A percentile compares a stretch with the other conserved stretches of the same genome.
Evolutionary conservation across 2,113 vertebrate genomes (phyloP).

Genomic region (Mirza zaza): DNA sequence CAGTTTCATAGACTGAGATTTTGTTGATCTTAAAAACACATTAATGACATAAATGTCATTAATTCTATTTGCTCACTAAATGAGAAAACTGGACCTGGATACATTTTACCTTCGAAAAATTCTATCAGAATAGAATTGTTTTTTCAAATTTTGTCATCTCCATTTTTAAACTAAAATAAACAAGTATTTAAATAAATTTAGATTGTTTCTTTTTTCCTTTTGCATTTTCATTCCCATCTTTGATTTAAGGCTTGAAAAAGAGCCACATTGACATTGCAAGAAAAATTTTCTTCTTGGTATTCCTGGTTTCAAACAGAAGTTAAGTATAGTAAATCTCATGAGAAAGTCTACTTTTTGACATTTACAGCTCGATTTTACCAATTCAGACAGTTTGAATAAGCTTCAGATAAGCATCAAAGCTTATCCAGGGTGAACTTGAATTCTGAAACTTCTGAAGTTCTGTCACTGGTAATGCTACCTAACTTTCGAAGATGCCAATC

Average conservation of each 20-base stretch:
- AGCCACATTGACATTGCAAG: neutral
- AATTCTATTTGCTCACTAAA: neutral
- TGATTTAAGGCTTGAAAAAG: slow-evolving; percentile 15
- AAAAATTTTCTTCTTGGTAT: slow-evolving; percentile 41
- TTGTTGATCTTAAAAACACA: neutral
- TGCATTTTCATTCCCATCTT: neutral
- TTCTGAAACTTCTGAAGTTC: slow-evolving; percentile 36
- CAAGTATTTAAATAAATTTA: neutral
- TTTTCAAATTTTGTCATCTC: neutral
- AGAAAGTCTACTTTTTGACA: slow-evolving; percentile 58
- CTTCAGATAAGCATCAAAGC: slow-evolving; percentile 54
- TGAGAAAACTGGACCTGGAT: neutral
- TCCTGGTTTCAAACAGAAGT: slow-evolving; percentile 21
- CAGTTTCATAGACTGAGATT: neutral
- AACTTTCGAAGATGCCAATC: slow-evolving; percentile 8
- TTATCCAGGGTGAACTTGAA: slow-evolving; percentile 58
- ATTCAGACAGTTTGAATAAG: slow-evolving; percentile 58
- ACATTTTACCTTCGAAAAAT: neutral
- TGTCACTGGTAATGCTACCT: neutral
- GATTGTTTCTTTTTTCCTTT: neutral
- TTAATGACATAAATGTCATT: neutral
- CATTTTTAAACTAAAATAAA: neutral
- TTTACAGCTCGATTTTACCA: slow-evolving; percentile 61
- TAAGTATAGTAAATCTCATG: slow-evolving; percentile 48
- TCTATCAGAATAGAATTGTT: neutral